phyloP scores from a whole-genome alignment of 2,888 invertebrate genomes.

The Mantis religiosa region DNA sequence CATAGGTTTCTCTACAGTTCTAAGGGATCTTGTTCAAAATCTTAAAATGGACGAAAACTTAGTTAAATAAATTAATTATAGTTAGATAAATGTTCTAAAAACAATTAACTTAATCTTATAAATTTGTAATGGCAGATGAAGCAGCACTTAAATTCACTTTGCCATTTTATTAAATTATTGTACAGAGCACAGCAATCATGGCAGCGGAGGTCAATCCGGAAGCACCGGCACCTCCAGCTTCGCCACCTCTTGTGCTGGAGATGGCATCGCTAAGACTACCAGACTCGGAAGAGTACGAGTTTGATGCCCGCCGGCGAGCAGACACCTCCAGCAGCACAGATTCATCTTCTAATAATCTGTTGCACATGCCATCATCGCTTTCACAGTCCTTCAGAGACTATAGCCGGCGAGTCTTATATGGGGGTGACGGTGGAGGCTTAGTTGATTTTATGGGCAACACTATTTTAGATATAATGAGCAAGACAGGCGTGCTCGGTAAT shows the following conservation, averaged over 20 bases:
- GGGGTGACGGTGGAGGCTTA: neutral
- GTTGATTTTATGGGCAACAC: constrained; percentile 16
- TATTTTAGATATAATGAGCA: constrained; percentile 4
- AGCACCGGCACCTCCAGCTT: neutral
- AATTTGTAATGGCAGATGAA: neutral
- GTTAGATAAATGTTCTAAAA: neutral
- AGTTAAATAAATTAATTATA: neutral
- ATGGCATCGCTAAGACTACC: constrained; percentile 49
- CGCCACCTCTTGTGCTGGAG: constrained; percentile 42
- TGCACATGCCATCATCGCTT: neutral
- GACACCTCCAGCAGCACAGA: constrained; percentile 23
- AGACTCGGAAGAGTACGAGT: constrained; percentile 47
- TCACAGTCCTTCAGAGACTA: neutral
- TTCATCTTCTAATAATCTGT: constrained; percentile 4
- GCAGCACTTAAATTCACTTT: neutral
- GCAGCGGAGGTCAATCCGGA: neutral
- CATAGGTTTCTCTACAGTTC: no score
- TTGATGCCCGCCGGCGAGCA: constrained; percentile 40
- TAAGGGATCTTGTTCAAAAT: no score
- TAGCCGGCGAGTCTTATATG: neutral
- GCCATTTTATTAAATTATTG: neutral
- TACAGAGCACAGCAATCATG: neutral
- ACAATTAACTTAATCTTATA: neutral
- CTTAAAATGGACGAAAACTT: no score
- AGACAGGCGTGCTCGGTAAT: neutral